Evolutionary conservation across 1,140 invertebrate genomes (phyloP), one percentile per base, ranked within the genome.

Genomic region (Neodiprion lecontei): DNA sequence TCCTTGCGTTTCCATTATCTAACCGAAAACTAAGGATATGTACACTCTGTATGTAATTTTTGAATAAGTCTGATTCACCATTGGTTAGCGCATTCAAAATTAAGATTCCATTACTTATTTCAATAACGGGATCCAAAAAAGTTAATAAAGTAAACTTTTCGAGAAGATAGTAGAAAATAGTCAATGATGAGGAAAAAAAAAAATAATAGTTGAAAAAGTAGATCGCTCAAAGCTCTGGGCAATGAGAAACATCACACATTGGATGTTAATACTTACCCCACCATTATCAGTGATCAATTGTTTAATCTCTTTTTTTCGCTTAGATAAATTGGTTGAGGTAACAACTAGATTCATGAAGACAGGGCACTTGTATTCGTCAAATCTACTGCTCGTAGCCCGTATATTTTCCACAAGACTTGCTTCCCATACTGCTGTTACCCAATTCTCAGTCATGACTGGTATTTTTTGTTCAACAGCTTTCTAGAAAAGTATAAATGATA

Each of bases 381-480:
- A 95, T 69, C 90, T 87, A 0, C 86, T 67, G 78, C 95, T 92
- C 7, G 89, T 89, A 9, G 92, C 94, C 68, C 88, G 86, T 1
- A 95, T 82, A 76, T 91, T 91, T n/a, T 91, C 87, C 65, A 87
- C 88, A 48, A 91, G 84, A 72, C 93, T 94, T 28, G 87, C 88
- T 48, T 95, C 88, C 96, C 96, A 98, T 1, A 96, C 92, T 8
- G 91, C 91, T 72, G 93, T 84, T 1, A 98, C 89, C 96, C 96
- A 98, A 12, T 92, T 89, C 11, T 91, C 88, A n/a, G 90, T 89
- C 92, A 97, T 95, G 9, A 97, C 89, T 49, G 93, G 92, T 77
- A 95, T 92, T 2, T 91, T 91, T 74, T 90, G 90, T 79, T 92
- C 91, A 12, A 91, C 90, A 65, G 96, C 96, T 86, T 93, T 92